Base-by-base conservation (phyloP, 2,113 vertebrate genomes). In the Calidris pygmaea region DNA sequence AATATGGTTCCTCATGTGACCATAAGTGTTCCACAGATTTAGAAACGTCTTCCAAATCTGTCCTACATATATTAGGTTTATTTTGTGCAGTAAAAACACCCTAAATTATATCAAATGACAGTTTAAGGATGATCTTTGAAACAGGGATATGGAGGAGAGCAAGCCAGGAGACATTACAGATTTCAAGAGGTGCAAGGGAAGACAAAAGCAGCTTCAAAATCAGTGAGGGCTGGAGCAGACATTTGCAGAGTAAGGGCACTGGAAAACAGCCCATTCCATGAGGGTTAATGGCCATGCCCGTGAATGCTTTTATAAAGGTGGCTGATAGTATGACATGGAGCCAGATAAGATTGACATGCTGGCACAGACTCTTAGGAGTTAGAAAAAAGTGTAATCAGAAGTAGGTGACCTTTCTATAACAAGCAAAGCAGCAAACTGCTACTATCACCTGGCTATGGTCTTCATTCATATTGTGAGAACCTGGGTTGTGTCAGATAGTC, bases 1-100 rank as follows among this genome's bases (percentile, higher is more conserved):
- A 56, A 0, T 48, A 17, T 0, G 4, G 21, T 26, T 81, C 12
- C 9, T 73, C 12, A 9, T 2, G 2, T 24, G 35, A 41, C n/a
- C 75, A 0, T 24, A 71, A 62, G 18, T 6, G 10, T 59, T 77
- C 16, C 21, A 10, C 30, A 45, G 9, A 50, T 63, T 76, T 56
- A 56, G 32, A 48, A 62, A 87, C 16, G 22, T 8, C 41, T 13
- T 77, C 26, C 39, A 70, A 55, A 78, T 23, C 43, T 59, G 21
- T 30, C 17, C 45, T 52, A 6, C 22, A 34, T 12, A 81, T 32
- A 74, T 52, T 12, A 47, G 22, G 45, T 76, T 87, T 80, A 26
- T 77, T 78, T 63, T 39, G 52, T 71, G n/a, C 30, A 63, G 22
- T 58, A 83, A 93, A 83, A 93, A 2, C 2, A 0, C 2, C 30